Evolutionary conservation across 2,113 vertebrate genomes (phyloP).

Genomic region (Dascyllus trimaculatus): DNA sequence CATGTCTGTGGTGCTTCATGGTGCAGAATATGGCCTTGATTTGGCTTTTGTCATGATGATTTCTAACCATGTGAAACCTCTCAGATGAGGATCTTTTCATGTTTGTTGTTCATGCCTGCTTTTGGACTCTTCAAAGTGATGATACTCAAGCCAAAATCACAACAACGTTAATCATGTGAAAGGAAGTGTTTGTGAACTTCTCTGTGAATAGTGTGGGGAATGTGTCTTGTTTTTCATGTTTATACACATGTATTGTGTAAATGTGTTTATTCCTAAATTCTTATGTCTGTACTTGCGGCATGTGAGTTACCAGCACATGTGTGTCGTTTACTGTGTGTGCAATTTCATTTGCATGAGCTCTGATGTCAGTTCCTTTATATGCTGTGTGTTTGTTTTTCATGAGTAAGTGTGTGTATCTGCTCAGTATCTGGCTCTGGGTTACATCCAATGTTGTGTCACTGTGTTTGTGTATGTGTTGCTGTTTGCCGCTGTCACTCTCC

Average conservation of each 20-base stretch:
- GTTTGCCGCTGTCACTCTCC: no score
- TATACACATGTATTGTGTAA: not conserved
- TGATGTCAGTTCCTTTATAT: no score
- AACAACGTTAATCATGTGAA: slow-evolving; percentile 13
- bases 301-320: not conserved
- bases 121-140: slow-evolving; percentile 34
- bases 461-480: no score
- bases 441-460: no score
- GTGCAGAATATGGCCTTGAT: slow-evolving; percentile 52
- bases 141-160: not conserved
- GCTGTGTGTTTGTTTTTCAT: no score
- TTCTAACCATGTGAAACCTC: slow-evolving; percentile 43
- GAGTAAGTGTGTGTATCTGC: no score
- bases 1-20: slow-evolving; percentile 35
- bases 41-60: slow-evolving; percentile 36
- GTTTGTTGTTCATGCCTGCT: slow-evolving; percentile 5
- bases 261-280: not conserved
- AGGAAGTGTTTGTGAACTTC: slow-evolving; percentile 17
- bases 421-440: no score
- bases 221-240: not conserved
- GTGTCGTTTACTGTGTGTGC: no score
- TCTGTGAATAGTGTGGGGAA: not conserved
- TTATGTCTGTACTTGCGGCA: not conserved
- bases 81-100: slow-evolving; percentile 48
- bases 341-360: no score